Evolutionary conservation across 2,113 vertebrate species (phyloP), one percentile per base, ranked within the genome.

Genomic region (Nesogale talazaci): DNA sequence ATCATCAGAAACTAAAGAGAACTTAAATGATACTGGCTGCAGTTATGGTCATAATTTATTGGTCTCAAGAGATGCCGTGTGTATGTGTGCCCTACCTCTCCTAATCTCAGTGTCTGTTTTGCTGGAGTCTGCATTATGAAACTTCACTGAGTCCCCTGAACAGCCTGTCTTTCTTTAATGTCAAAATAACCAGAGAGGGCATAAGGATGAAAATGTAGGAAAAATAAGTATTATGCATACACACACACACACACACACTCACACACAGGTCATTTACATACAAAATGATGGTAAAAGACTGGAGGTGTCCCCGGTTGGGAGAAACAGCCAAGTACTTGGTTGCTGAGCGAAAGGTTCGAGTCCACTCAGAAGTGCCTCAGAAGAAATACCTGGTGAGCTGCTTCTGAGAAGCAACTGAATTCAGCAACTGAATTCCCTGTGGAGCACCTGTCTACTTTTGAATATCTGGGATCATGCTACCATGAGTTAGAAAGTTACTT

Each of bases 1-100:
- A 97, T 97, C 95, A 97, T 97, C 95, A 96, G 96, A 97, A 97
- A 96, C 85, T 86, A 95, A 97, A 97, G 83, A 97, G 94, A 93
- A 93, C 95, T 98, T 97, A 98, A 96, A 97, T 90, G 93, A 96
- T 95, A 92, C 94, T 84, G 86, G 93, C 94, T 95, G 78, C 76
- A 93, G 86, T 86, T 94, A 88, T 34, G 74, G 88, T 65, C 92
- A 93, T 97, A 97, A 97, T 95, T 98, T 97, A 97, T 94, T 69
- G 72, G 85, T 56, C 96, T 96, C 97, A 8, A 93, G 95, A 6
- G 93, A 85, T 85, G 91, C 67, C 81, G 67, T 40, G 46, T 9
- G 63, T 57, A 19, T 77, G 75, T 94, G 69, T 11, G 16, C 56
- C 67, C 76, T 95, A 82, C 12, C 59, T 97, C 94, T 83, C 72